These are phyloP conservation scores for Turdus rufiventris DNA, from an alignment of 2,113 vertebrate genomes.

Conservation along the genomic window DNA sequence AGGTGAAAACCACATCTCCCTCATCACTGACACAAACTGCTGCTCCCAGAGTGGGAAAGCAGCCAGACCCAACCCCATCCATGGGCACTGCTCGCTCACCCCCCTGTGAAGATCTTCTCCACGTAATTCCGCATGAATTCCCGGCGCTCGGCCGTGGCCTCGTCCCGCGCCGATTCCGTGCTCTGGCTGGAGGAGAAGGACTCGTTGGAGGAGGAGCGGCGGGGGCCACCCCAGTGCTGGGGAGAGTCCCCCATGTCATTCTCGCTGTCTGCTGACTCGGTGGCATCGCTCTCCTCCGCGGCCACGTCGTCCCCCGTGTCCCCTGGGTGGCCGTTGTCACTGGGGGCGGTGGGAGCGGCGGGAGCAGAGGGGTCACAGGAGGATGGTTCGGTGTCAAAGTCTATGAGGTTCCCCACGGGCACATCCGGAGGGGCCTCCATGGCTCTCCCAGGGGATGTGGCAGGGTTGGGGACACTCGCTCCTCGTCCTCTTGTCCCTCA, in stretches of 20 bases:
- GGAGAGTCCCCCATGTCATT: slow-evolving; percentile 81
- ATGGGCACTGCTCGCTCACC: slow-evolving; percentile 44
- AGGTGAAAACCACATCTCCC: background rate
- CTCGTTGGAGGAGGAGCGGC: slow-evolving; percentile 82
- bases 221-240: slow-evolving; percentile 71
- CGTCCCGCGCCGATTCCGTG: slow-evolving; percentile 70
- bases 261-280: slow-evolving; percentile 92
- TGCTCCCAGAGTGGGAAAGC: accelerated
- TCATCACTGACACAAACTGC: accelerated
- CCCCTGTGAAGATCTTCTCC: slow-evolving; percentile 88
- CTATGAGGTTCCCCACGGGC: slow-evolving; percentile 83
- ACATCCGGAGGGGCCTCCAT: slow-evolving; percentile 79
- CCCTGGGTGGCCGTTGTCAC: background rate
- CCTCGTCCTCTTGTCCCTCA: background rate
- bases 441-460: background rate
- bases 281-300: slow-evolving; percentile 83
- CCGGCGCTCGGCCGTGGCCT: slow-evolving; percentile 69
- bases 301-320: background rate
- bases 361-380: background rate
- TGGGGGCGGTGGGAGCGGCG: background rate
- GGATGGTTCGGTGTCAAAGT: slow-evolving; percentile 72
- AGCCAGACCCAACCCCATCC: background rate
- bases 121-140: slow-evolving; percentile 89
- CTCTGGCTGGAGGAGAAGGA: slow-evolving; percentile 88
- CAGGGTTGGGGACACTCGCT: accelerated